Evolutionary conservation across 1,140 invertebrate species (phyloP).

Genomic region (Temnothorax longispinosus): DNA sequence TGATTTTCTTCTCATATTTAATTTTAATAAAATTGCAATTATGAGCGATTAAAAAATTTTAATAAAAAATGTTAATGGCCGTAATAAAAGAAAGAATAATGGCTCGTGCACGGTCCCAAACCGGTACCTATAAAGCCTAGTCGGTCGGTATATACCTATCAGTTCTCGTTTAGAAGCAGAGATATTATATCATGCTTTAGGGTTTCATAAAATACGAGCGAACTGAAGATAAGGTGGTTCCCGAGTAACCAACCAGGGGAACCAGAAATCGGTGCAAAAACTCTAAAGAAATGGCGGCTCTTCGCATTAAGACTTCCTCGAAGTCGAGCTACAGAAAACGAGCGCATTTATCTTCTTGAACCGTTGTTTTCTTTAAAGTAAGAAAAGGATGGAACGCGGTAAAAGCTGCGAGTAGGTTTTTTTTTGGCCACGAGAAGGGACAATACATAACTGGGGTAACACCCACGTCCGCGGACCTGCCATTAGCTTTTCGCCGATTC

Average conservation of each 20-base stretch:
- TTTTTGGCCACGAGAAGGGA: background rate
- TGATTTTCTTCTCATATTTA: background rate
- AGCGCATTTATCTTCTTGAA: slow-evolving; percentile 58
- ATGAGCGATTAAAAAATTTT: slow-evolving; percentile 4
- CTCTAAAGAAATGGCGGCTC: slow-evolving; percentile 57
- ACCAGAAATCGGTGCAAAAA: slow-evolving; percentile 58
- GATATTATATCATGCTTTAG: slow-evolving; percentile 60
- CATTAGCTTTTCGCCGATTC: slow-evolving; percentile 1
- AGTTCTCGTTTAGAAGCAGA: slow-evolving; percentile 50
- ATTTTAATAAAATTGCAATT: slow-evolving; percentile 25
- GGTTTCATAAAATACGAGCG: slow-evolving; percentile 55
- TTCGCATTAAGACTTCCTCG: slow-evolving; percentile 59
- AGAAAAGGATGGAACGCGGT: slow-evolving; percentile 4
- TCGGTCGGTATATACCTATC: slow-evolving; percentile 27
- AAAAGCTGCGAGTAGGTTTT: slow-evolving; percentile 33
- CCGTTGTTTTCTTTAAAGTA: slow-evolving; percentile 54
- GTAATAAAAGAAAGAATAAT: slow-evolving; percentile 17
- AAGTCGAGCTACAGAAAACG: slow-evolving; percentile 58
- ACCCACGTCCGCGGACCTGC: background rate
- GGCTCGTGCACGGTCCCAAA: background rate
- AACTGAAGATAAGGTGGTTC: slow-evolving; percentile 34
- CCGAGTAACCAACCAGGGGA: slow-evolving; percentile 42
- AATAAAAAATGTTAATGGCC: slow-evolving; percentile 1
- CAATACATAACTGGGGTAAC: slow-evolving; percentile 47
- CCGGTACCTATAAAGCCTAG: background rate